Evolutionary conservation across 1,140 invertebrate genomes (phyloP).

Genomic region (Mesaphorura yosii): DNA sequence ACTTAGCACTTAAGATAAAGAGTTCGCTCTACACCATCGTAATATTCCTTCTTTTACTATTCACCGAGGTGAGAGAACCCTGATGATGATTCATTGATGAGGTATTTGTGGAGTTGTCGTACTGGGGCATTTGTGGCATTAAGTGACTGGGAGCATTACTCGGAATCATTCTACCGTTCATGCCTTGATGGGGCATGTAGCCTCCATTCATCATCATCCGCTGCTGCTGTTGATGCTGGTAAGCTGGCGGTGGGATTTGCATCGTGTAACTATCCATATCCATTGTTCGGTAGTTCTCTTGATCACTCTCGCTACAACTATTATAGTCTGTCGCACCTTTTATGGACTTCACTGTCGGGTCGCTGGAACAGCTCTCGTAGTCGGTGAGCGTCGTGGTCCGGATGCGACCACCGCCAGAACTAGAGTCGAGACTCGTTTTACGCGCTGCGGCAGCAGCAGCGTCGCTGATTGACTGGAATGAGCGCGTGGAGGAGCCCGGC

Average conservation of each 20-base stretch:
- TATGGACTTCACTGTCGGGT: slow-evolving; percentile 24
- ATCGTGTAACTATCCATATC: slow-evolving; percentile 30
- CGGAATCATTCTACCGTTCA: slow-evolving; percentile 3
- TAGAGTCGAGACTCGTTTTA: slow-evolving; percentile 33
- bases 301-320: slow-evolving; percentile 31
- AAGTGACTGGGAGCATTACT: slow-evolving; percentile 36
- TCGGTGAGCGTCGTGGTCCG: slow-evolving; percentile 25
- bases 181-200: slow-evolving; percentile 21
- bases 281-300: slow-evolving; percentile 30
- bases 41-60: slow-evolving; percentile 43
- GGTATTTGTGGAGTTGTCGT: slow-evolving; percentile 37
- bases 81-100: slow-evolving; percentile 44
- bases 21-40: slow-evolving; percentile 51
- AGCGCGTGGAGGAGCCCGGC: slow-evolving; percentile 34
- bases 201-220: no score
- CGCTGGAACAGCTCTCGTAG: slow-evolving; percentile 30
- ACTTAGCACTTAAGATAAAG: no score
- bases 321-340: slow-evolving; percentile 31
- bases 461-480: slow-evolving; percentile 35
- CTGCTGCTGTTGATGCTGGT: no score
- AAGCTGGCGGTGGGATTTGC: slow-evolving; percentile 30
- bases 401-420: no score
- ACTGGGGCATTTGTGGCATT: slow-evolving; percentile 34
- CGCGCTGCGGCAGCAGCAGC: no score
- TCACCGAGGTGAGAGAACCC: slow-evolving; percentile 44